phyloP scores from a whole-genome alignment of 2,797 vertebrate genomes.

The Tenualosa ilisha region DNA sequence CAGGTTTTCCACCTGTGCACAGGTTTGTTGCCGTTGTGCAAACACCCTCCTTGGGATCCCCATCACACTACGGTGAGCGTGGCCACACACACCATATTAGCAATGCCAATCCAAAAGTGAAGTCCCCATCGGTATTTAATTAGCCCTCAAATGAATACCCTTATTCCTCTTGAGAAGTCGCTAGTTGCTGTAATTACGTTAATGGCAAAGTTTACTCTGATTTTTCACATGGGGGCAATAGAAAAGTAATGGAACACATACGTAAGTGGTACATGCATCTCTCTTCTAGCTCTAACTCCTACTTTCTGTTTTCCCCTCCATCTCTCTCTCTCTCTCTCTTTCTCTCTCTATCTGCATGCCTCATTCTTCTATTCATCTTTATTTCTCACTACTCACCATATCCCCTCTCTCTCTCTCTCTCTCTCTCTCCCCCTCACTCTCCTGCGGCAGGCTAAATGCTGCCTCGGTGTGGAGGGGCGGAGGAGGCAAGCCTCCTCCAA shows the following conservation, averaged over 20 bases:
- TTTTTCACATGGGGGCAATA: not conserved
- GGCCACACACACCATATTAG: not conserved
- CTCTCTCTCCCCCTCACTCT: not conserved
- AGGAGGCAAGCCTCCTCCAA: constrained; percentile 34
- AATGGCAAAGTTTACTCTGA: not conserved
- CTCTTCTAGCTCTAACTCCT: not conserved
- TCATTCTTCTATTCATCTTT: not conserved
- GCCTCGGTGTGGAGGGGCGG: not conserved
- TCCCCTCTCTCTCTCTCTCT: not conserved
- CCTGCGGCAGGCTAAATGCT: not conserved
- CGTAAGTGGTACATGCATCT: not conserved
- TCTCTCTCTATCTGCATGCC: not conserved
- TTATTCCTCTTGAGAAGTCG: not conserved
- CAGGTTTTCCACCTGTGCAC: not conserved
- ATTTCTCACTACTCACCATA: not conserved
- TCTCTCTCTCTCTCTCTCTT: not conserved
- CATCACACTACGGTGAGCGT: not conserved
- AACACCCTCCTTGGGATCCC: not conserved
- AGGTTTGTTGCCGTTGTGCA: not conserved
- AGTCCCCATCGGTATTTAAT: not conserved
- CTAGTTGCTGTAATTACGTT: not conserved
- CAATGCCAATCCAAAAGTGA: not conserved
- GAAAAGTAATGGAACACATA: not conserved
- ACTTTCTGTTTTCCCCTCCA: not conserved
- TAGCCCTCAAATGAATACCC: not conserved